These are phyloP conservation scores for Brachionus calyciflorus DNA, from an alignment of 1,140 invertebrate species.

Conservation along the genomic window DNA sequence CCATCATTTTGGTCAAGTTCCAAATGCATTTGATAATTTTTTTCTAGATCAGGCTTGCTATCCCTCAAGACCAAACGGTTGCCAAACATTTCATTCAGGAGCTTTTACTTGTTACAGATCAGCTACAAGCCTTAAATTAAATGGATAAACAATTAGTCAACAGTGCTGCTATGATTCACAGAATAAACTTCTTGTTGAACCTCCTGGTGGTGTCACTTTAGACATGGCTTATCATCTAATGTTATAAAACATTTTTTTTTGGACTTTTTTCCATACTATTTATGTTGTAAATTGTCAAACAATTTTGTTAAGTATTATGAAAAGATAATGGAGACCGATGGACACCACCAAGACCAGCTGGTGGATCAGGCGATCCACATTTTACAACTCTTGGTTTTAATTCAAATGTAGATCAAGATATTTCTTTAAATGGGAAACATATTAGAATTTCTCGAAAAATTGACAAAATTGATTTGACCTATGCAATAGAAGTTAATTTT, in stretches of 20 bases:
- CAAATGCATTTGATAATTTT: not conserved
- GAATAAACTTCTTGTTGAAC: not conserved
- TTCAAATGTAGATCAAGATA: not conserved
- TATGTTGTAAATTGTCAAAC: not conserved
- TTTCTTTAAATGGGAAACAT: not conserved
- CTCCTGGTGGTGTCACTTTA: not conserved
- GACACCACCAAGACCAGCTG: not conserved
- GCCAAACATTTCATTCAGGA: not conserved
- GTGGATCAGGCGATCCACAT: constrained; percentile 49
- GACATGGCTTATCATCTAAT: not conserved
- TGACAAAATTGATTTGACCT: not conserved
- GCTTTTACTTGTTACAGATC: constrained; percentile 5
- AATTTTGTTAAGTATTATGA: not conserved
- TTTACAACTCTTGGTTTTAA: constrained; percentile 48
- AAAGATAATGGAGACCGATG: not conserved
- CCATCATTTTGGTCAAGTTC: not conserved
- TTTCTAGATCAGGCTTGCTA: not conserved
- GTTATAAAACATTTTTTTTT: not conserved
- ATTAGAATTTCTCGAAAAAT: not conserved
- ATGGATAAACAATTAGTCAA: not conserved
- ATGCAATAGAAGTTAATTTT: not conserved
- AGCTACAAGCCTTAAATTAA: not conserved
- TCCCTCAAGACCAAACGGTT: not conserved
- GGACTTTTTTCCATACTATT: not conserved
- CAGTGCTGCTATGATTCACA: not conserved